Evolutionary conservation across 2,888 invertebrate genomes (phyloP), one percentile per base, ranked within the genome.

Genomic region (Torymus aiolomorphi): DNA sequence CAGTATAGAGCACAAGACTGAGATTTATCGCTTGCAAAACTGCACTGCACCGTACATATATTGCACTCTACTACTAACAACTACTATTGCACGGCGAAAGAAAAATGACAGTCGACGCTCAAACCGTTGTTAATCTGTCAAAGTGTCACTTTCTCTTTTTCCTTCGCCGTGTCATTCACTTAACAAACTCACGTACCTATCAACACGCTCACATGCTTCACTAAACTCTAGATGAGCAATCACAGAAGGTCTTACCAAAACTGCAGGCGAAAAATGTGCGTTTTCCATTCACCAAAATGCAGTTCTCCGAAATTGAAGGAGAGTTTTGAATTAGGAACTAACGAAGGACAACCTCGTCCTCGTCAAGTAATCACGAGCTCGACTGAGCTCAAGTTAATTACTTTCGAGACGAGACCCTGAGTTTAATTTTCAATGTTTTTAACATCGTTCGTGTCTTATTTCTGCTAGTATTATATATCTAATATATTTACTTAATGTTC

Each of bases 241-340:
- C 31, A 49, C 20, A 51, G 13, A 54, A 54, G 2, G 16, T 56
- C 24, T 67, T 61, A 31, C 16, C 10, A 75, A 65, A 75, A 76
- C 62, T 80, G 76, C 76, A 76, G 72, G 61, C 18, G 65, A 79
- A 75, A 80, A 80, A 65, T 80, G 62, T 80, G 67, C 72, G 65
- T 72, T 80, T 80, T 72, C 31, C 52, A 65, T 67, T 72, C 71
- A 72, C 49, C 12, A 14, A 51, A 20, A 10, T 57, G n/a, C 59
- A 59, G 42, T 71, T 78, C 24, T 16, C n/a, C 12, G 70, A 20
- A 74, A 42, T 63, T 59, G n/a, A 62, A 74, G 59, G 18, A 74
- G 56, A 74, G 56, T 79, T 74, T 74, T 18, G 51, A 79, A 70
- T 74, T 56, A 75, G 70, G 13, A 5, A 75, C 31, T 75, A 70